Evolutionary conservation across 2,888 invertebrate species (phyloP).

Genomic region (Pasiphila rectangulata): DNA sequence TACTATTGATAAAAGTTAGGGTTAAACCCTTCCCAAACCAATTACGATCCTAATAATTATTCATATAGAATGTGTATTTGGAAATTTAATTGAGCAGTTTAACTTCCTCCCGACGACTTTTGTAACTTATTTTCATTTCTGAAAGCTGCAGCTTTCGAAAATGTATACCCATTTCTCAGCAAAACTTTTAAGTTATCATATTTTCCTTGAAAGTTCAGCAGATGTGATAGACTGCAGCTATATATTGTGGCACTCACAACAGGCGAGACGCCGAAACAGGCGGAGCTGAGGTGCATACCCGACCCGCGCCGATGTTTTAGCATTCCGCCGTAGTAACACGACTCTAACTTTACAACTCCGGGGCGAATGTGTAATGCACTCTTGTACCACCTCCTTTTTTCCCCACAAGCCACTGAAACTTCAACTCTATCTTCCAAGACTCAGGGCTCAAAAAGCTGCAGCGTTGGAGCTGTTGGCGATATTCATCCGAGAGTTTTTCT

Average conservation of each 20-base stretch:
- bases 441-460: slow-evolving; percentile 20
- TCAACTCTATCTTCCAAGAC: slow-evolving; percentile 17
- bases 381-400: slow-evolving; percentile 33
- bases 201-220: neutral
- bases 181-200: slow-evolving; percentile 1
- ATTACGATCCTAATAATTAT: no score
- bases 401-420: slow-evolving; percentile 8
- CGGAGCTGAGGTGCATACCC: slow-evolving; percentile 13
- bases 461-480: slow-evolving; percentile 23
- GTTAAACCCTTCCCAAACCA: no score
- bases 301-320: slow-evolving; percentile 36
- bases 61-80: no score
- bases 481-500: slow-evolving; percentile 45
- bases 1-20: no score
- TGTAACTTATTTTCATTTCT: neutral
- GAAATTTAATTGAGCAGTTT: no score
- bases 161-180: slow-evolving; percentile 1
- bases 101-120: neutral
- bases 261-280: neutral
- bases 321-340: slow-evolving; percentile 46
- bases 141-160: neutral
- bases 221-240: neutral
- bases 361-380: slow-evolving; percentile 54
- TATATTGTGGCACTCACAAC: neutral
- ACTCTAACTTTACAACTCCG: slow-evolving; percentile 48